These are phyloP conservation scores for Sebastes minor DNA, from an alignment of 2,797 vertebrate species.

Conservation along the genomic window DNA sequence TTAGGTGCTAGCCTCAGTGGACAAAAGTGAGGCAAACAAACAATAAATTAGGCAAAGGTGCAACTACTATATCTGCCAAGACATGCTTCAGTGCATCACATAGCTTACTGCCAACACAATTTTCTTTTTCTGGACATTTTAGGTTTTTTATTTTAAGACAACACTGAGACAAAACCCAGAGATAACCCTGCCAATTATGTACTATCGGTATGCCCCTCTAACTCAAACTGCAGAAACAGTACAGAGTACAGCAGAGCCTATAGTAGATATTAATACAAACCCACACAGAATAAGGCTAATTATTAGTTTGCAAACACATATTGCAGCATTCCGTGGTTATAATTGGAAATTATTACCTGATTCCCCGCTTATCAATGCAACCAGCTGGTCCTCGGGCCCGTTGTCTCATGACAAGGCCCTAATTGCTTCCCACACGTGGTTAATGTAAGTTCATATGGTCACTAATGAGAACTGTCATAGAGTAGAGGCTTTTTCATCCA, in stretches of 20 bases:
- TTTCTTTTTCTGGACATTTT: constrained; percentile 67
- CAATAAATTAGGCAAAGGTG: constrained; percentile 78
- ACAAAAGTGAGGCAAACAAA: constrained; percentile 76
- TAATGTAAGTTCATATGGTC: constrained; percentile 92
- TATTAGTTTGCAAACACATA: constrained; percentile 84
- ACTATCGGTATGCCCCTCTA: neutral
- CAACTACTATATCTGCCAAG: constrained; percentile 67
- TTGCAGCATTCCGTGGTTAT: constrained; percentile 78
- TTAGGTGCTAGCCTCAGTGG: constrained; percentile 64
- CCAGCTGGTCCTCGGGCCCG: constrained; percentile 85
- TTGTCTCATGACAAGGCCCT: constrained; percentile 82
- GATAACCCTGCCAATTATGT: constrained; percentile 54
- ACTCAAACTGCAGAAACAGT: constrained; percentile 26
- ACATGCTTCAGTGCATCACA: constrained; percentile 59
- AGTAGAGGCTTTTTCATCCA: constrained; percentile 45
- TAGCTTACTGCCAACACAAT: constrained; percentile 69
- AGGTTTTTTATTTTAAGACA: constrained; percentile 2
- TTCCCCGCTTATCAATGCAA: constrained; percentile 88
- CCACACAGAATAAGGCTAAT: constrained; percentile 76
- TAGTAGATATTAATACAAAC: constrained; percentile 54
- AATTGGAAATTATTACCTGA: constrained; percentile 82
- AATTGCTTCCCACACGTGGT: constrained; percentile 89
- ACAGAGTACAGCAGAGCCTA: neutral
- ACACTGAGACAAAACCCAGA: constrained; percentile 35
- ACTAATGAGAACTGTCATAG: constrained; percentile 92